phyloP scores from a whole-genome alignment of 2,888 invertebrate species.

The Brassicogethes aeneus region DNA sequence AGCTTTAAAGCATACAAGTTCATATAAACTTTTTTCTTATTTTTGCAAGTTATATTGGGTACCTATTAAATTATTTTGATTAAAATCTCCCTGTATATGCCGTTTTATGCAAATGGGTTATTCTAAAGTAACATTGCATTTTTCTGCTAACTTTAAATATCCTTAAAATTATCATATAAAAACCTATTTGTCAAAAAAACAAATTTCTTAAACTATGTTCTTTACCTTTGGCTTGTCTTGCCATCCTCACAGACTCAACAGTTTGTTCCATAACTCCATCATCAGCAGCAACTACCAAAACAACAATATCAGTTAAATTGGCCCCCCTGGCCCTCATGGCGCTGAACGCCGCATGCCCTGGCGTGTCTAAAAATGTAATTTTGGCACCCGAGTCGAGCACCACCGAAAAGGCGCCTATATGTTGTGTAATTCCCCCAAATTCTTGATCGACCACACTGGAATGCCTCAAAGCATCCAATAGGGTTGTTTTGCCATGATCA shows the following conservation, averaged over 20 bases:
- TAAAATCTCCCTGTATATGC: too few species aligned
- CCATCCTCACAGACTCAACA: conserved; percentile 80
- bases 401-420: conserved; percentile 95
- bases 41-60: too few species aligned
- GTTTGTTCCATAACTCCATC: conserved; percentile 99
- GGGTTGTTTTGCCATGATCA: conserved; percentile 96
- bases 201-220: too few species aligned
- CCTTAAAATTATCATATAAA: too few species aligned
- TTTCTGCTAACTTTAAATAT: too few species aligned
- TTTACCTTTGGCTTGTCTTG: conserved; percentile 64
- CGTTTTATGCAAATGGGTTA: too few species aligned
- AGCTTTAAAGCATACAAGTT: too few species aligned
- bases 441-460: conserved; percentile 83
- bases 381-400: conserved; percentile 53
- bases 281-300: conserved; percentile 95
- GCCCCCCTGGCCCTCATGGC: conserved; percentile 95
- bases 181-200: too few species aligned
- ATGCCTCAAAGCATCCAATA: conserved; percentile 80
- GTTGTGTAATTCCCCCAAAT: conserved; percentile 98
- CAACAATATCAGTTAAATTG: conserved; percentile 84
- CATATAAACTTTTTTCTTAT: too few species aligned
- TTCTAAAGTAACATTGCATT: too few species aligned
- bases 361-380: conserved; percentile 96
- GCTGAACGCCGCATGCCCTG: conserved; percentile 96
- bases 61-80: too few species aligned